Conservation (phyloP, 2,113 vertebrate species). For the Tichodroma muraria region DNA sequence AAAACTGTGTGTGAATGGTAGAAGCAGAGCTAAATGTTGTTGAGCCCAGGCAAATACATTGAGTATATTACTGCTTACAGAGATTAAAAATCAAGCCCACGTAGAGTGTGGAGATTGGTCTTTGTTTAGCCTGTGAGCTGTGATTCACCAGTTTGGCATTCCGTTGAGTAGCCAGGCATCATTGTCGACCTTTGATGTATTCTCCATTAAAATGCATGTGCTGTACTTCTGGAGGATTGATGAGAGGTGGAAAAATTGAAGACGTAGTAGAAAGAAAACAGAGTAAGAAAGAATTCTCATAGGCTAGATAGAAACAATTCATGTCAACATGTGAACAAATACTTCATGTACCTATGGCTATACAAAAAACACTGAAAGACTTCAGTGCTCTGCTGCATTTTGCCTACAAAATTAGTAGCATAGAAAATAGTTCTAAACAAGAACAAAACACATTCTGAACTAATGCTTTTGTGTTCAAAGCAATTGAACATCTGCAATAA, state of each 20-base stretch:
- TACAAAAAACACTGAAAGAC: not conserved
- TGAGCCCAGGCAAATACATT: not conserved
- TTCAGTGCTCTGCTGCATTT: conserved; percentile 22
- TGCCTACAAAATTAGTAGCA: not conserved
- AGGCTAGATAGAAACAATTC: conserved; percentile 28
- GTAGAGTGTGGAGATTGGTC: not conserved
- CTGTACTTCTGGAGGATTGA: conserved; percentile 44
- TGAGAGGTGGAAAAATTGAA: conserved; percentile 57
- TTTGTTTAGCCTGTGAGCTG: conserved; percentile 22
- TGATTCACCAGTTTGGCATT: conserved; percentile 40
- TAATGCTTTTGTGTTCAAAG: not conserved
- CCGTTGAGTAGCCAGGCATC: conserved; percentile 44
- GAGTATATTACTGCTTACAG: not conserved
- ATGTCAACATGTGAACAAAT: conserved; percentile 53
- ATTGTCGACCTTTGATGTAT: conserved; percentile 34
- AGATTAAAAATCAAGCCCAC: not conserved
- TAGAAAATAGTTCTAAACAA: not conserved
- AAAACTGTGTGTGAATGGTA: not conserved
- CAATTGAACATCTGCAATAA: not conserved
- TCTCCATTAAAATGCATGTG: conserved; percentile 54
- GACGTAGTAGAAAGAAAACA: not conserved
- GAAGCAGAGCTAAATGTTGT: not conserved
- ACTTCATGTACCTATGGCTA: not conserved
- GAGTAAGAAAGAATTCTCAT: conserved; percentile 47
- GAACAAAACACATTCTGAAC: not conserved